phyloP scores from a whole-genome alignment of 2,888 invertebrate species.

The Cancer borealis region DNA sequence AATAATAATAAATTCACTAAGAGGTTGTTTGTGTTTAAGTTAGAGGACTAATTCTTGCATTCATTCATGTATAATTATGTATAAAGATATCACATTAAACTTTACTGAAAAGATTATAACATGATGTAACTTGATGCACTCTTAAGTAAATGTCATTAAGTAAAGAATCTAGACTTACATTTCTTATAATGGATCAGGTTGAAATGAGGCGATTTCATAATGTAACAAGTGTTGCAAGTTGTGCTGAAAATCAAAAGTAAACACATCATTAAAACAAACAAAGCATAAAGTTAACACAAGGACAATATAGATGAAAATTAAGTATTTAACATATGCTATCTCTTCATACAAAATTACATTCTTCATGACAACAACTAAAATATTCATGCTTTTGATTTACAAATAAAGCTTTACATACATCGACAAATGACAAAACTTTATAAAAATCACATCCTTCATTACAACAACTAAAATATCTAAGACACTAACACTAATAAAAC shows the following conservation, averaged over 20 bases:
- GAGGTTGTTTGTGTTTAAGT: not conserved
- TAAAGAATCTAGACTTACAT: constrained; percentile 47
- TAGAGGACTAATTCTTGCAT: not conserved
- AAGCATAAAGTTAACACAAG: not conserved
- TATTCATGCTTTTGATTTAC: not conserved
- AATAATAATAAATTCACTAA: too few relatives aligned
- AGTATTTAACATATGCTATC: not conserved
- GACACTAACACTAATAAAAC: not conserved
- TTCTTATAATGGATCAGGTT: constrained; percentile 51
- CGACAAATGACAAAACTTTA: not conserved
- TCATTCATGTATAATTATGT: not conserved
- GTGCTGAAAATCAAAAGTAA: not conserved
- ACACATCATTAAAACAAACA: not conserved
- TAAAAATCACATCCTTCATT: not conserved
- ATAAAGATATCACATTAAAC: not conserved
- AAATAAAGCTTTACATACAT: too few relatives aligned
- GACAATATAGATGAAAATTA: not conserved
- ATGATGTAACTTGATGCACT: not conserved
- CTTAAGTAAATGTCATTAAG: not conserved
- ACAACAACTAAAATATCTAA: not conserved
- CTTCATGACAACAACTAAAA: not conserved
- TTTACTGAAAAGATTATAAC: not conserved
- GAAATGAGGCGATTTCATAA: constrained; percentile 39
- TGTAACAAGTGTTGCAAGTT: constrained; percentile 46
- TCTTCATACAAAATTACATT: not conserved